These are phyloP conservation scores for Lagenorhynchus albirostris DNA, from an alignment of 2,113 vertebrate genomes.

Conservation along the genomic window DNA sequence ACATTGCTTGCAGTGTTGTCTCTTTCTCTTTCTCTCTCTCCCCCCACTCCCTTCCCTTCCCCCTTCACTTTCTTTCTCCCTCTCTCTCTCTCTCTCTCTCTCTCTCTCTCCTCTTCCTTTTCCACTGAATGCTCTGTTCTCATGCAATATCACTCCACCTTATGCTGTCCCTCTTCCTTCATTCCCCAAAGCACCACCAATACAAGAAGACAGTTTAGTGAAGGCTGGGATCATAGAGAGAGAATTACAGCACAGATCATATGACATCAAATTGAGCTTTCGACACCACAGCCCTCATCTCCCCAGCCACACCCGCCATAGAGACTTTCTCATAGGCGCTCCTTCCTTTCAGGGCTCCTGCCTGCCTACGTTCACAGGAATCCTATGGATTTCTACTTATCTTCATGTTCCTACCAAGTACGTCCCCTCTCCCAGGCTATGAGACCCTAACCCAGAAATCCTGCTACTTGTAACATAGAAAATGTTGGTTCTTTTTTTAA, in stretches of 20 bases:
- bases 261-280: neutral
- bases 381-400: neutral
- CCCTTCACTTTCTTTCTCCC: neutral
- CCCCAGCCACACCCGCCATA: rapidly evolving
- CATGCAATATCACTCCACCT: neutral
- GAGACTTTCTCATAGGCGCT: neutral
- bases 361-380: neutral
- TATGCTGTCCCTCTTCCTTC: neutral
- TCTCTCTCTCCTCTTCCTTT: neutral
- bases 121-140: neutral
- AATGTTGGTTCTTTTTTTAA: neutral
- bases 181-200: neutral
- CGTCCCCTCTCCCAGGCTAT: neutral
- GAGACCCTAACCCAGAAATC: neutral
- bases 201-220: neutral
- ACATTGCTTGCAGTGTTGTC: neutral
- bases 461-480: neutral
- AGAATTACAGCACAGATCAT: neutral
- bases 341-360: neutral
- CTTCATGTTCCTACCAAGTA: neutral
- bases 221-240: neutral
- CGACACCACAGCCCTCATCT: neutral
- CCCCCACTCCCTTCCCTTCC: neutral
- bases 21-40: neutral
- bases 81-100: neutral